Evolutionary conservation across 2,888 invertebrate genomes (phyloP).

Genomic region (Chydorus sphaericus): DNA sequence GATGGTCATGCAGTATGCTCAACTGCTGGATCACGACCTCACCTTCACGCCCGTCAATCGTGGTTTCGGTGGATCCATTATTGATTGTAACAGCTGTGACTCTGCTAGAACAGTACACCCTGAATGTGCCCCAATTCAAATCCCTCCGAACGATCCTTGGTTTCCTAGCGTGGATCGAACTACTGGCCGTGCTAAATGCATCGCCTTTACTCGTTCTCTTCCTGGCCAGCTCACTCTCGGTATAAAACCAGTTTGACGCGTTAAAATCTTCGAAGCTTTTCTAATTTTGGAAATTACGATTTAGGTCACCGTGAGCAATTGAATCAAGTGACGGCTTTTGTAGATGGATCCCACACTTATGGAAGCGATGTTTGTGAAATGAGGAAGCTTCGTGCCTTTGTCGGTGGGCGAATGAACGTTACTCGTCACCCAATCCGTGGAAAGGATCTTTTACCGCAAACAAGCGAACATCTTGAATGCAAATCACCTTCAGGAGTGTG

Average conservation of each 20-base stretch:
- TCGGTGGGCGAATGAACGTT: conserved; percentile 28
- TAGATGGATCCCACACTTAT: conserved; percentile 35
- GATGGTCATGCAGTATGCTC: conserved; percentile 41
- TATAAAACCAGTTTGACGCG: neutral
- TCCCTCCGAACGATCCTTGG: conserved; percentile 36
- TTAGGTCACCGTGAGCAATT: conserved; percentile 35
- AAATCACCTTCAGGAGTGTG: conserved; percentile 30
- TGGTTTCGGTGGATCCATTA: conserved; percentile 31
- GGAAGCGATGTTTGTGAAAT: conserved; percentile 34
- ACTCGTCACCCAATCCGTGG: conserved; percentile 26
- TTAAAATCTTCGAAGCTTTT: neutral
- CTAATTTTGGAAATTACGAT: too few relatives aligned
- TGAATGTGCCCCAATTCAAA: conserved; percentile 37
- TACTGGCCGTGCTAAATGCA: conserved; percentile 33
- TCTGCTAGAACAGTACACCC: conserved; percentile 34
- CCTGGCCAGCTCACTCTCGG: conserved; percentile 39
- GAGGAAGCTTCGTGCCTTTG: conserved; percentile 28
- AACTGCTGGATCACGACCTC: conserved; percentile 41
- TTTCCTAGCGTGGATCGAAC: conserved; percentile 32
- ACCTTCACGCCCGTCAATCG: conserved; percentile 38
- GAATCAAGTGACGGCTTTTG: conserved; percentile 35
- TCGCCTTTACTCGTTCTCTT: conserved; percentile 36
- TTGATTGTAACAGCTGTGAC: conserved; percentile 36
- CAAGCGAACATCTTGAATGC: conserved; percentile 31
- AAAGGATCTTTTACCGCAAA: conserved; percentile 32